These are phyloP conservation scores for Pseudolaguvia tuberculata DNA, from an alignment of 2,113 vertebrate species.

Conservation along the genomic window DNA sequence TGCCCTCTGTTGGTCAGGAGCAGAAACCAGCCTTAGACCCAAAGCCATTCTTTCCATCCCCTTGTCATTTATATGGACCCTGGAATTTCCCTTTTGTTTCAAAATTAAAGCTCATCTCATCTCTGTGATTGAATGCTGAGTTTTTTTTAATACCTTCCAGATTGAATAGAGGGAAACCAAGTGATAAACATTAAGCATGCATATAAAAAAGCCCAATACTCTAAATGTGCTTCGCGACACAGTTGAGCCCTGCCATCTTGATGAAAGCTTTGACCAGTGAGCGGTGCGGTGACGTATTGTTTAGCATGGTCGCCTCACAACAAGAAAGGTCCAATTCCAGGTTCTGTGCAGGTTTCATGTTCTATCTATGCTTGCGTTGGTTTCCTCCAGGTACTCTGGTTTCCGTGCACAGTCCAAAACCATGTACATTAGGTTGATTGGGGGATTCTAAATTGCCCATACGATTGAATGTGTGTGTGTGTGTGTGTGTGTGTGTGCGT, in stretches of 20 bases:
- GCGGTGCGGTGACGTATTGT: too few species aligned
- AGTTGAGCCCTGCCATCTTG: conserved; percentile 38
- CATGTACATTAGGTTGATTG: too few species aligned
- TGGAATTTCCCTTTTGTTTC: conserved; percentile 16
- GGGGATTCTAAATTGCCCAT: too few species aligned
- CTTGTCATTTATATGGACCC: conserved; percentile 8
- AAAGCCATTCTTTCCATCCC: neutral
- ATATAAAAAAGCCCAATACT: conserved; percentile 48
- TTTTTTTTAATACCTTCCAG: conserved; percentile 45
- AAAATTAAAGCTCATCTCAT: conserved; percentile 41
- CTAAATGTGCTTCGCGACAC: conserved; percentile 34
- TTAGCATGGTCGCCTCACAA: too few species aligned
- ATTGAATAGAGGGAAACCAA: conserved; percentile 37
- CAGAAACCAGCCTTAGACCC: neutral
- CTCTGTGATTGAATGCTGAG: conserved; percentile 34
- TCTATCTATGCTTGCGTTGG: too few species aligned
- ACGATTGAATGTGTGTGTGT: too few species aligned
- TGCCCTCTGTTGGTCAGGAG: conserved; percentile 53
- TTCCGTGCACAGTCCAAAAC: too few species aligned
- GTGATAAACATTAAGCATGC: conserved; percentile 44
- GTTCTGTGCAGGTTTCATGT: too few species aligned
- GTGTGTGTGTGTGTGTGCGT: too few species aligned
- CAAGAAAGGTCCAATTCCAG: too few species aligned
- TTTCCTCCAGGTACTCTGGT: too few species aligned
- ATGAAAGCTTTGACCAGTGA: conserved; percentile 49